phyloP scores from a whole-genome alignment of 2,888 invertebrate species.

The Heterodera filipjevi region DNA sequence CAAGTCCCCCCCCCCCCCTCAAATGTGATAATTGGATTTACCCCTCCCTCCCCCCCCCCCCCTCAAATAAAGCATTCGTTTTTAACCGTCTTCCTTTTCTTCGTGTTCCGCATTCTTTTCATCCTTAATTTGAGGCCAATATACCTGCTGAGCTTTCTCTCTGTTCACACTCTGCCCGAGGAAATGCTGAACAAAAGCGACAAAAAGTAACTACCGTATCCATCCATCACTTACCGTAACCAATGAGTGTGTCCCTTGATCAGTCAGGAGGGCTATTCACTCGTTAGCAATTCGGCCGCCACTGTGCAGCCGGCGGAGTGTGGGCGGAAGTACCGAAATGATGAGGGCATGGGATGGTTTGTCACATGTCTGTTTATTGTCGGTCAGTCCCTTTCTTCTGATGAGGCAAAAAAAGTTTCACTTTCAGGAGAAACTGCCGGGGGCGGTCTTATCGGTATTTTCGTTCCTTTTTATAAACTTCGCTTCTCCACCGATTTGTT shows the following conservation, averaged over 20 bases:
- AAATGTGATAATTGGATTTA: neutral
- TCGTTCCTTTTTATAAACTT: neutral
- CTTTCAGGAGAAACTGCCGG: conserved; percentile 56
- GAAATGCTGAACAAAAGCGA: conserved; percentile 6
- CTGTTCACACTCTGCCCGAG: neutral
- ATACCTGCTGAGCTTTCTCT: no score
- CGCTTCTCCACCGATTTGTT: neutral
- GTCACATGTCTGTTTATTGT: conserved; percentile 46
- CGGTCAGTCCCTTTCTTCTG: conserved; percentile 33
- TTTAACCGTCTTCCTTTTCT: neutral
- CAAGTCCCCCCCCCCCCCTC: neutral
- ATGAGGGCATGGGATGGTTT: conserved; percentile 44
- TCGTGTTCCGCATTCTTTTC: neutral
- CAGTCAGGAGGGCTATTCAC: conserved; percentile 45
- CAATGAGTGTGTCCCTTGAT: conserved; percentile 2
- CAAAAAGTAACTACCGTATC: conserved; percentile 4
- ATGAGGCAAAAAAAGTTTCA: conserved; percentile 22
- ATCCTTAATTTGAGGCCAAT: neutral
- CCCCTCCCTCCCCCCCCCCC: neutral
- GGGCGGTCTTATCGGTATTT: conserved; percentile 52
- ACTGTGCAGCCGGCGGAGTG: conserved; percentile 45
- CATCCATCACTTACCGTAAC: neutral
- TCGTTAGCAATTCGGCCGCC: conserved; percentile 47
- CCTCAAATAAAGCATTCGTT: neutral
- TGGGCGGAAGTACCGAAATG: conserved; percentile 44